A percentile compares a stretch with the other conserved stretches of the same genome.
Evolutionary conservation across 1,140 invertebrate species (phyloP).

Genomic region (Phenacoccus solenopsis): DNA sequence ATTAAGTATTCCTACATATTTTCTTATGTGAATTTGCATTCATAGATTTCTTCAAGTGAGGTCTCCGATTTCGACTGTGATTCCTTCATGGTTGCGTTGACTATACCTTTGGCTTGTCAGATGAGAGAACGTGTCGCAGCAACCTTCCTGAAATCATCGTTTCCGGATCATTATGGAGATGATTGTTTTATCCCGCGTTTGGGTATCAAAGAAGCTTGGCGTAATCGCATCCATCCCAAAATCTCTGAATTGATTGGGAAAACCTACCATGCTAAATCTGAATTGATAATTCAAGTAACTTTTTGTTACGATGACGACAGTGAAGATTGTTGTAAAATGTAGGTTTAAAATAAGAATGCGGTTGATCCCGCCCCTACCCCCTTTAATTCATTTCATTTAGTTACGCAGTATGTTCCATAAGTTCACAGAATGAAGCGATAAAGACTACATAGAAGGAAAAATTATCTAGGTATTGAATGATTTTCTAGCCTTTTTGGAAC

Average conservation of each 20-base stretch:
- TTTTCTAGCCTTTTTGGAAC: too few species aligned
- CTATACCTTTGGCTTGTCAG: not conserved
- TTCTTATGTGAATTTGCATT: too few species aligned
- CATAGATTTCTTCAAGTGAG: too few species aligned
- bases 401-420: too few species aligned
- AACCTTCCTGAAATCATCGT: not conserved
- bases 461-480: too few species aligned
- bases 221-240: not conserved
- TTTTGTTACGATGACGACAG: not conserved
- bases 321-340: not conserved
- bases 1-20: too few species aligned
- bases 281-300: not conserved
- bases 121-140: not conserved
- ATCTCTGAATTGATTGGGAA: not conserved
- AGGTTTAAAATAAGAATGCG: not conserved
- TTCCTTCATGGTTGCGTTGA: not conserved
- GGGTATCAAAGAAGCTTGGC: not conserved
- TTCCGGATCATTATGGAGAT: not conserved
- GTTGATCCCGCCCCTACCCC: too few species aligned
- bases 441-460: too few species aligned
- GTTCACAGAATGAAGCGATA: too few species aligned
- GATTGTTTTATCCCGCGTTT: not conserved
- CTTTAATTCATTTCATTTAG: too few species aligned
- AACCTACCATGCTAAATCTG: not conserved
- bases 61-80: not conserved